Percentiles rank a stretch among this genome's conserved stretches.
phyloP scores from a whole-genome alignment of 2,797 vertebrate genomes.

The Eospalax fontanierii region DNA sequence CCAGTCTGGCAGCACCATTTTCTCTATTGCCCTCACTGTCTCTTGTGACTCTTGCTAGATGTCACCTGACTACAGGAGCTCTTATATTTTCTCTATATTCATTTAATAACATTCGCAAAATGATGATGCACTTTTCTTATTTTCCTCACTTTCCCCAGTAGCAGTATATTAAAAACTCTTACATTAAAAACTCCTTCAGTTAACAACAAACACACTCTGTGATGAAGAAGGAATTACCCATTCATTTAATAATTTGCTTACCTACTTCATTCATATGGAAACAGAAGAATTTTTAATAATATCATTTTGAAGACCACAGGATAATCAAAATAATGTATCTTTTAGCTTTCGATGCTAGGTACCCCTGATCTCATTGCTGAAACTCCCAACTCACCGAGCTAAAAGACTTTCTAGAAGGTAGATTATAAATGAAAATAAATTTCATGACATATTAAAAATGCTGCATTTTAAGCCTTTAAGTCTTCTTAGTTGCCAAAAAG shows the following conservation, averaged over 20 bases:
- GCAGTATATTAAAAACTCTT: not conserved
- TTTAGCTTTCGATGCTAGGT: not conserved
- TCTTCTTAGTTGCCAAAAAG: not conserved
- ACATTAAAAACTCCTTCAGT: not conserved
- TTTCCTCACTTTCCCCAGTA: not conserved
- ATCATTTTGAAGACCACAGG: not conserved
- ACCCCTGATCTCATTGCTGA: not conserved
- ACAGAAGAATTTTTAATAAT: slow-evolving; percentile 32
- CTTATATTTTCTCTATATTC: not conserved
- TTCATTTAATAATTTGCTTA: slow-evolving; percentile 28
- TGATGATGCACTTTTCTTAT: not conserved
- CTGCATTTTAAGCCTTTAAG: slow-evolving; percentile 34
- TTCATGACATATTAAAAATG: slow-evolving; percentile 31
- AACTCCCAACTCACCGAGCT: not conserved
- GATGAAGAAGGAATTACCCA: not conserved
- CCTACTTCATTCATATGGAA: slow-evolving; percentile 40
- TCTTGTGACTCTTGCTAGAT: not conserved
- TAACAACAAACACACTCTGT: not conserved
- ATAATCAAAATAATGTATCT: slow-evolving; percentile 18
- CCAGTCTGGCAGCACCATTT: not conserved
- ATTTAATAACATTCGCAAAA: slow-evolving; percentile 18
- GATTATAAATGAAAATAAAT: slow-evolving; percentile 60
- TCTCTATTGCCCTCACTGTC: not conserved
- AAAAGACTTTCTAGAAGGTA: slow-evolving; percentile 25
- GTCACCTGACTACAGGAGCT: not conserved